Percentiles rank a stretch among this genome's conserved stretches.
Conservation (phyloP, 2,113 vertebrate species). For the Guaruba guarouba region DNA sequence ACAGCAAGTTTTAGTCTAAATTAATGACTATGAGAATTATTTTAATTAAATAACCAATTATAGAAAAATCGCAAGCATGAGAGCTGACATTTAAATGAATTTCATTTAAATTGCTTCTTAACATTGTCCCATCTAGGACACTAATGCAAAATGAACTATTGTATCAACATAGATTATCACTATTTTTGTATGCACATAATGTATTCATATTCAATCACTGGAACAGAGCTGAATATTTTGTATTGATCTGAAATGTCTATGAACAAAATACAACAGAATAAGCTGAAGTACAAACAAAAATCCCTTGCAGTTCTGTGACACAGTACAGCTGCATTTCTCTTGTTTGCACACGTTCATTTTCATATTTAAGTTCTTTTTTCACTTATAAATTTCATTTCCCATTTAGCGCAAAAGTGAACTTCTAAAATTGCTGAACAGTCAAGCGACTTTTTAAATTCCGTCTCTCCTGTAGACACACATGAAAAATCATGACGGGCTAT, state of each 20-base stretch:
- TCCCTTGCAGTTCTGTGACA: slow-evolving; percentile 40
- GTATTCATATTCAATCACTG: slow-evolving; percentile 82
- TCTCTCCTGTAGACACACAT: neutral
- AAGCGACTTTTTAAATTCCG: neutral
- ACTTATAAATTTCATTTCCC: neutral
- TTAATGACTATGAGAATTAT: slow-evolving; percentile 99
- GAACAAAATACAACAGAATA: slow-evolving; percentile 71
- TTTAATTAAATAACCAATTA: slow-evolving; percentile 99
- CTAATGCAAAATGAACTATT: slow-evolving; percentile 99
- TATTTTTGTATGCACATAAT: slow-evolving; percentile 81
- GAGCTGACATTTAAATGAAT: slow-evolving; percentile 99
- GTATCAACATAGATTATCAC: slow-evolving; percentile 93
- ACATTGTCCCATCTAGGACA: slow-evolving; percentile 99
- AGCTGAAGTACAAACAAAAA: slow-evolving; percentile 66
- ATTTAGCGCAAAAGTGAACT: neutral
- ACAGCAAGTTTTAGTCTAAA: slow-evolving; percentile 99
- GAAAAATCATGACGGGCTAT: neutral
- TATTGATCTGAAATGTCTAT: slow-evolving; percentile 80
- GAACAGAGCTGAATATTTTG: slow-evolving; percentile 79
- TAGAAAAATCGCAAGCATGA: slow-evolving; percentile 99
- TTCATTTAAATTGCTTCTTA: slow-evolving; percentile 99
- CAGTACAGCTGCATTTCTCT: slow-evolving; percentile 45
- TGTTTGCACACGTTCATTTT: neutral
- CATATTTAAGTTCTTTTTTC: neutral
- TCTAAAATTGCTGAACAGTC: neutral